Base-by-base conservation (phyloP, 1,140 invertebrate species). In the Eueides isabella region DNA sequence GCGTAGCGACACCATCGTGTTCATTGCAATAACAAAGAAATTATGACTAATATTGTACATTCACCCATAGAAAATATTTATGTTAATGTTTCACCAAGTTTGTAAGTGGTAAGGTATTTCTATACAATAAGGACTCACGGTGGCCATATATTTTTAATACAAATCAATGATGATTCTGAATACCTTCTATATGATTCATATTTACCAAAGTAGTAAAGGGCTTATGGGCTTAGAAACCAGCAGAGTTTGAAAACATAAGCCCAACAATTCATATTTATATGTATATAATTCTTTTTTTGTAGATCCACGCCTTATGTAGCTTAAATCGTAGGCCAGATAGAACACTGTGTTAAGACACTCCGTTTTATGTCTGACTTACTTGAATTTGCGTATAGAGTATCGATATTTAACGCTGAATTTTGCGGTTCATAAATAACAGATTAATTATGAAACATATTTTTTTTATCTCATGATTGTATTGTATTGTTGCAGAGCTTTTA, bases 401-500 rank as follows among this genome's bases (percentile, higher is more conserved):
- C n/a, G n/a, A n/a, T n/a, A n/a, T n/a, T n/a, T n/a, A n/a, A n/a
- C n/a, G n/a, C n/a, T n/a, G n/a, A n/a, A n/a, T n/a, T n/a, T n/a
- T n/a, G n/a, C n/a, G n/a, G n/a, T n/a, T n/a, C n/a, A n/a, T n/a
- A n/a, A n/a, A n/a, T n/a, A n/a, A n/a, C n/a, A n/a, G n/a, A n/a
- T n/a, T n/a, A n/a, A n/a, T n/a, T n/a, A n/a, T n/a, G n/a, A n/a
- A n/a, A n/a, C n/a, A n/a, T n/a, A n/a, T n/a, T 14, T 16, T 38
- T 7, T 9, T 19, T 7, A 44, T 44, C 19, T 44, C 1, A 44
- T 9, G 41, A 19, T 44, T 44, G n/a, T 44, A 44, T 44, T 19
- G 41, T 38, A 84, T 83, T 82, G 76, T 94, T 94, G 1, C 94
- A 96, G 95, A 95, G 94, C 75, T 97, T 96, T 85, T 96, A 97